phyloP scores from a whole-genome alignment of 2,888 invertebrate genomes.

The Nephrocerus scutellatus region DNA sequence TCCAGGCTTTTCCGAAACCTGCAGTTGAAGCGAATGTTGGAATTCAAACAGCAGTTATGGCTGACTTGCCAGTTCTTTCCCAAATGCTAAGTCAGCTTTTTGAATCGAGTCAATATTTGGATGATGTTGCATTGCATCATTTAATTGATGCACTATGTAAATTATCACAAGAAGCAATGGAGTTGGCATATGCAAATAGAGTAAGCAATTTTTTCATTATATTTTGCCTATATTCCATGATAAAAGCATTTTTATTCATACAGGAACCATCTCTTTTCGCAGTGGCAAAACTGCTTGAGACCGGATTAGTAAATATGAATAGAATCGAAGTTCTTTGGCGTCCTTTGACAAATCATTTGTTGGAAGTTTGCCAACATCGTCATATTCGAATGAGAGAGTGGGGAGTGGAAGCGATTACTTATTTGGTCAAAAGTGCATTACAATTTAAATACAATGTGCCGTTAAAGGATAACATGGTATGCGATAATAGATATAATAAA shows the following conservation, averaged over 20 bases:
- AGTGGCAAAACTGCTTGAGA: constrained; percentile 96
- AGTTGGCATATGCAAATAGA: constrained; percentile 88
- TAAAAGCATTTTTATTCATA: constrained; percentile 1
- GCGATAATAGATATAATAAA: constrained; percentile 11
- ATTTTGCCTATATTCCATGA: not conserved
- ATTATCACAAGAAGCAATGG: constrained; percentile 94
- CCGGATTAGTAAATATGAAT: constrained; percentile 87
- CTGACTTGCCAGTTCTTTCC: constrained; percentile 84
- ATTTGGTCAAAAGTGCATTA: constrained; percentile 84
- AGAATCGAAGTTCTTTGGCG: constrained; percentile 92
- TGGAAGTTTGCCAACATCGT: constrained; percentile 93
- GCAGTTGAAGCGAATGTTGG: constrained; percentile 71
- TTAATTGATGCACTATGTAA: constrained; percentile 94
- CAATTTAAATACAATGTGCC: constrained; percentile 79
- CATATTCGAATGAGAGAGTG: constrained; percentile 93
- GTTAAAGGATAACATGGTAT: constrained; percentile 74
- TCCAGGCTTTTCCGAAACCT: constrained; percentile 63
- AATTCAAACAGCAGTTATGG: constrained; percentile 93
- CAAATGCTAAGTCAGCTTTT: constrained; percentile 88
- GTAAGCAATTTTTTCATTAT: constrained; percentile 47
- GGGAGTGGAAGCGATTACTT: constrained; percentile 95
- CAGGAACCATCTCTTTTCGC: constrained; percentile 95
- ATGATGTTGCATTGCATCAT: constrained; percentile 91
- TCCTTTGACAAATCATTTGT: constrained; percentile 88
- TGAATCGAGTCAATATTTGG: constrained; percentile 88